phyloP scores from a whole-genome alignment of 2,113 vertebrate species.

The Cariama cristata region DNA sequence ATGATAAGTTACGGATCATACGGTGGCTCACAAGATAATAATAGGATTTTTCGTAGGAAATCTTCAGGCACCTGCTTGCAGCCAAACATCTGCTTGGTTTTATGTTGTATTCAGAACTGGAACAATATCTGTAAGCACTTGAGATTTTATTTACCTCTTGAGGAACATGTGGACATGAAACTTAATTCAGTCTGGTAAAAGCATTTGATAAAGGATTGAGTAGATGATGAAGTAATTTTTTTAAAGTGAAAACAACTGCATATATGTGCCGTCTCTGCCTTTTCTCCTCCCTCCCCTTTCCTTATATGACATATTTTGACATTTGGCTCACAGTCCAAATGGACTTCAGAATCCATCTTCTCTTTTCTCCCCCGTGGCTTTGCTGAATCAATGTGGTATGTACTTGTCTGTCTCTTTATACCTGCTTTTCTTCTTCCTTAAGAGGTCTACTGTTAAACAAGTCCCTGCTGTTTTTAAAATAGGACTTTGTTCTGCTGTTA shows the following conservation, averaged over 20 bases:
- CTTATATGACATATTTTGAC: neutral
- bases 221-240: neutral
- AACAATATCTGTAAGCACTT: neutral
- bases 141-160: neutral
- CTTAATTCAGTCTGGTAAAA: neutral
- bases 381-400: neutral
- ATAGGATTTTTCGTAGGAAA: neutral
- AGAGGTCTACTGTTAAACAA: neutral
- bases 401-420: neutral
- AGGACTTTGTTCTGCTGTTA: slow-evolving; percentile 1
- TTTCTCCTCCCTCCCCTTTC: neutral
- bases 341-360: neutral
- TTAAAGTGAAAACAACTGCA: neutral
- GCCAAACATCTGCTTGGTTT: neutral
- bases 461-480: neutral
- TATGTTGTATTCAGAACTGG: neutral
- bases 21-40: neutral
- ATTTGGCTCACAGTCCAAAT: neutral
- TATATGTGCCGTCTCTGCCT: neutral
- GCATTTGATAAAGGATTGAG: neutral
- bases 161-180: neutral
- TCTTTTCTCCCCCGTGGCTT: neutral
- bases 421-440: neutral
- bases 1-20: neutral
- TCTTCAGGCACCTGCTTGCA: neutral